Base-by-base conservation (phyloP, 2,797 vertebrate species). In the Heterohyrax brucei region DNA sequence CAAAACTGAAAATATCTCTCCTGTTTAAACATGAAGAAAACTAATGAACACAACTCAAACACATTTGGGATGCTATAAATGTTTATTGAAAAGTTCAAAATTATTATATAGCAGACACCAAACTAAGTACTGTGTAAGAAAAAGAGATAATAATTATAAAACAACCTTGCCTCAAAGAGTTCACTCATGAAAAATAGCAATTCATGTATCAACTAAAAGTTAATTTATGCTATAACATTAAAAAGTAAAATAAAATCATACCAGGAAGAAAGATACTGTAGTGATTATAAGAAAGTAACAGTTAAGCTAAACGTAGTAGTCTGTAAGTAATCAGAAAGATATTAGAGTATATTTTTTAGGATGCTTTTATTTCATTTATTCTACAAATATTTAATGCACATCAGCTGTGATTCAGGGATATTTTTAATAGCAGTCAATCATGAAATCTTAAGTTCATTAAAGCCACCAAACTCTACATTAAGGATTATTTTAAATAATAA, bases 401-500 rank as follows among this genome's bases (percentile, higher is more conserved):
- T 6, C 22, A 83, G 22, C 13, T 61, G 66, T 59, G 61, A 75
- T 48, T 10, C 13, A 75, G 24, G 24, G 16, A 78, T 70, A 39
- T 28, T 62, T 82, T 44, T 83, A 92, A 53, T 68, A 85, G 13
- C 61, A 77, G 14, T 7, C 59, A 82, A 79, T 87, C 8, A 79
- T 93, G 14, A 80, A 33, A 12, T 66, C 90, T 82, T 87, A 92
- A 89, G 5, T 87, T 72, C 3, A 75, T 61, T 92, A 62, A 90
- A 88, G 64, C 64, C 28, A 94, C 5, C 33, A 82, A 16, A 85
- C 3, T 9, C 10, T 85, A 73, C 7, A 91, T 13, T 13, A 79
- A 59, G 50, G 8, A 33, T 85, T 21, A 87, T 18, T 84, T 88
- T 77, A 59, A 12, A 4, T 73, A 86, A 53, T 62, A 68, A 3